Evolutionary conservation across 1,140 invertebrate species (phyloP).

Genomic region (Sitodiplosis mosellana): DNA sequence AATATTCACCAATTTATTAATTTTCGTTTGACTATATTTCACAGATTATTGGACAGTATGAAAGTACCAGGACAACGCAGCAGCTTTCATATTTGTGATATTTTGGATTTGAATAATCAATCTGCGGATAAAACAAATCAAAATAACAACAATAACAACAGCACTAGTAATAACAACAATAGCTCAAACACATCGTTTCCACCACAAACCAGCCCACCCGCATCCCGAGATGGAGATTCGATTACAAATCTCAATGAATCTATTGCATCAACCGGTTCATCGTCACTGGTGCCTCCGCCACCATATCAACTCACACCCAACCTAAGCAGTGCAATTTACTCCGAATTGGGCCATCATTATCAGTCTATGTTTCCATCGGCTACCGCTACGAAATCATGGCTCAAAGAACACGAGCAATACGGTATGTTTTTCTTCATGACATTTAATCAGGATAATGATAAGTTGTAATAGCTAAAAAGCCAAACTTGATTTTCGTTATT

Average conservation of each 20-base stretch:
- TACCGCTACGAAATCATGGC: background rate
- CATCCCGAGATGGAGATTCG: too few relatives aligned
- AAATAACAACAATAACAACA: too few relatives aligned
- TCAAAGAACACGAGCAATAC: background rate
- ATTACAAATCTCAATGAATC: too few relatives aligned
- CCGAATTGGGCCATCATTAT: background rate
- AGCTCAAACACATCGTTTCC: too few relatives aligned
- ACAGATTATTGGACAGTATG: constrained; percentile 43
- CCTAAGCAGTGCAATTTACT: background rate
- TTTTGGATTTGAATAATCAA: constrained; percentile 32
- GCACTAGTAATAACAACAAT: too few relatives aligned
- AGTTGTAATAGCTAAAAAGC: too few relatives aligned
- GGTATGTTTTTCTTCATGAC: background rate
- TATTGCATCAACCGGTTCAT: too few relatives aligned
- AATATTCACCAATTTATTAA: too few relatives aligned
- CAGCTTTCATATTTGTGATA: constrained; percentile 43
- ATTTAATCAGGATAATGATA: too few relatives aligned
- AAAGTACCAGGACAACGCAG: constrained; percentile 33
- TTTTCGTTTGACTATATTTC: constrained; percentile 11
- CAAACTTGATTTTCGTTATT: too few relatives aligned
- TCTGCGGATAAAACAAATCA: too few relatives aligned
- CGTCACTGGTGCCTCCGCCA: background rate
- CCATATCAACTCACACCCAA: background rate
- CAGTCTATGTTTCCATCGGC: constrained; percentile 1
- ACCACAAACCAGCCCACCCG: too few relatives aligned